Evolutionary conservation across 2,797 vertebrate species (phyloP).

Genomic region (Caiman crocodilus): DNA sequence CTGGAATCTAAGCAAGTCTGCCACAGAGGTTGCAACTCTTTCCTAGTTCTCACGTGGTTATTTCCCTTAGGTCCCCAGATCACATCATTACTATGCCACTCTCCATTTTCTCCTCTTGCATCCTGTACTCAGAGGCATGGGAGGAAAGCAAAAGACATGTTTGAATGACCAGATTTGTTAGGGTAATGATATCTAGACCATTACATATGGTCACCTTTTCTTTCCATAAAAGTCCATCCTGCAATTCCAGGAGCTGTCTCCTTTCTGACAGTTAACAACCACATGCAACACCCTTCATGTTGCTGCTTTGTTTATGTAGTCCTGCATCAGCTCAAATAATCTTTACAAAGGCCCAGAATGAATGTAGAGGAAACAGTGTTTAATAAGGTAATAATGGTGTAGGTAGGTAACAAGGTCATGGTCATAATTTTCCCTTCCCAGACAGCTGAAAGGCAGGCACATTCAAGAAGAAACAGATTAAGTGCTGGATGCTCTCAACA

Average conservation of each 20-base stretch:
- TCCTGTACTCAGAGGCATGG: not conserved
- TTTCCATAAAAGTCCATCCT: not conserved
- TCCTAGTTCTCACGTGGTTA: fast-evolving
- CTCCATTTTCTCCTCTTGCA: fast-evolving
- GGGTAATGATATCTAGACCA: not conserved
- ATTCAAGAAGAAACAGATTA: not conserved
- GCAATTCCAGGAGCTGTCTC: not conserved
- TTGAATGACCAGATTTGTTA: not conserved
- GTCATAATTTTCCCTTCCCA: not conserved
- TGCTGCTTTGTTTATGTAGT: not conserved
- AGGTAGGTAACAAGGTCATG: no score
- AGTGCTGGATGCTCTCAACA: no score
- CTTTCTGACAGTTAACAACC: not conserved
- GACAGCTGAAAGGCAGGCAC: not conserved
- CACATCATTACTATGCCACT: not conserved
- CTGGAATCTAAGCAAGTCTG: not conserved
- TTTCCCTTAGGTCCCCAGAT: not conserved
- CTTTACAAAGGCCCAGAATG: not conserved
- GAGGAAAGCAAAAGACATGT: not conserved
- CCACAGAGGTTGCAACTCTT: fast-evolving
- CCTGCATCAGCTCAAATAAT: not conserved
- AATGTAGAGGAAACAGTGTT: not conserved
- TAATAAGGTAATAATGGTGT: not conserved
- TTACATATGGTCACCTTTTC: not conserved
- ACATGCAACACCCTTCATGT: not conserved